Conservation (phyloP, 2,797 vertebrate species). For the Scarus forsteni region DNA sequence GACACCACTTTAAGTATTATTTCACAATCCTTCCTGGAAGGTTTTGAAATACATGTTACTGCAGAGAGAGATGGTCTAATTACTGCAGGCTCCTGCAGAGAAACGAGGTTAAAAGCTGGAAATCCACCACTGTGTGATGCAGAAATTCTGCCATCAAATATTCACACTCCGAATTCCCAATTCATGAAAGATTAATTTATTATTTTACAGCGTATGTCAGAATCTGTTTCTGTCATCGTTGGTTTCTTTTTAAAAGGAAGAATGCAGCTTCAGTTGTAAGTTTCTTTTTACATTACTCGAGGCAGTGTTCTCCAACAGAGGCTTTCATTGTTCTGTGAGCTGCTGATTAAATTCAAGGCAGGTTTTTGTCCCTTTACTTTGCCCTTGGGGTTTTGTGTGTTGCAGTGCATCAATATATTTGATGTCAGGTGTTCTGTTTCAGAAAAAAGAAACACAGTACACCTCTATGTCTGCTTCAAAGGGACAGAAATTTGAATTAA, state of each 20-base stretch:
- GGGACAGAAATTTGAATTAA: neutral
- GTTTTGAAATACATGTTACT: neutral
- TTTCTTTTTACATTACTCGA: neutral
- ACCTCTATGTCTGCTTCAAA: slow-evolving; percentile 4
- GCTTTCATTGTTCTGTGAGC: neutral
- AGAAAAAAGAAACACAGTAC: too few species aligned
- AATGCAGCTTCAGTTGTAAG: neutral
- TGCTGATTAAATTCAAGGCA: slow-evolving; percentile 10
- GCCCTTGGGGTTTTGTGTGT: slow-evolving; percentile 11
- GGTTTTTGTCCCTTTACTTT: slow-evolving; percentile 8
- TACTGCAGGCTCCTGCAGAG: neutral
- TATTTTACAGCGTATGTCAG: slow-evolving; percentile 15
- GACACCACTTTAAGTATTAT: slow-evolving; percentile 3
- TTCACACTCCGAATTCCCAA: slow-evolving; percentile 39
- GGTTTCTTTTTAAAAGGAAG: neutral
- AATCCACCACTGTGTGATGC: slow-evolving; percentile 18
- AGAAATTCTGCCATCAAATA: slow-evolving; percentile 37
- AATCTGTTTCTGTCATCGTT: neutral
- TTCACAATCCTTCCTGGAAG: neutral
- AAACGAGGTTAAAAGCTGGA: slow-evolving; percentile 29
- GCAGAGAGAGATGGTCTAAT: slow-evolving; percentile 10
- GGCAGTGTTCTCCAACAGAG: neutral
- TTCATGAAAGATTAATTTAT: slow-evolving; percentile 38
- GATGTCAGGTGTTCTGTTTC: slow-evolving; percentile 10
- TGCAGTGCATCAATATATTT: slow-evolving; percentile 13